Evolutionary conservation across 2,888 invertebrate genomes (phyloP).

Genomic region (Geotrupes spiniger): DNA sequence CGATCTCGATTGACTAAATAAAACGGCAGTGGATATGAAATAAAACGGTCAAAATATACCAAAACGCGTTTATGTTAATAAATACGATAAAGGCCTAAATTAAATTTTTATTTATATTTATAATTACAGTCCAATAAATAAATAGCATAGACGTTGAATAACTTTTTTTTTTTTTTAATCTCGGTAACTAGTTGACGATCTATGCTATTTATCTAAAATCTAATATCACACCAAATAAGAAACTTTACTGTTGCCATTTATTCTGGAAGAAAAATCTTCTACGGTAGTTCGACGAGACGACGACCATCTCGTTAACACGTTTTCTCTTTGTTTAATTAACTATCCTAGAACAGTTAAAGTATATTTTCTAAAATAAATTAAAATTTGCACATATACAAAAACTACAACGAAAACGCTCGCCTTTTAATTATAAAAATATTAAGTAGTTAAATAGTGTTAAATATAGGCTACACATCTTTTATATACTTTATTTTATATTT

Average conservation of each 20-base stretch:
- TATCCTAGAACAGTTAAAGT: not conserved
- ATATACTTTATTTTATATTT: conserved; percentile 6
- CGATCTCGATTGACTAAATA: not conserved
- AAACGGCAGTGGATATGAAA: not conserved
- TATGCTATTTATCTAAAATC: not conserved
- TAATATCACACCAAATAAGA: conserved; percentile 5
- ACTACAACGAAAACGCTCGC: conserved; percentile 17
- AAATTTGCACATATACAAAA: conserved; percentile 13
- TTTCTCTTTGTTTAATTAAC: conserved; percentile 1
- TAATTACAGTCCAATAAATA: not conserved
- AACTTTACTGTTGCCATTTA: conserved; percentile 10
- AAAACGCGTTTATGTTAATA: conserved; percentile 3
- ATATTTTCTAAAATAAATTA: conserved; percentile 9
- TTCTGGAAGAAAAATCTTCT: conserved; percentile 36
- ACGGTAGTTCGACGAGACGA: conserved; percentile 26
- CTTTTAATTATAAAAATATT: conserved; percentile 8
- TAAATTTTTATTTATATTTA: conserved; percentile 5
- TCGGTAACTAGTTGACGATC: not conserved
- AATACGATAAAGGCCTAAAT: conserved; percentile 9
- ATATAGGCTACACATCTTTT: conserved; percentile 8
- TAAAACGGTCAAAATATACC: conserved; percentile 9
- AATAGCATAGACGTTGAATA: no score
- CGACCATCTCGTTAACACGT: conserved; percentile 12
- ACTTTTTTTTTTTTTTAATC: conserved; percentile 4
- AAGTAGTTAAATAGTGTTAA: conserved; percentile 6